Percentiles rank a stretch among this genome's conserved stretches.
These are phyloP conservation scores for Pseudocheirus occidentalis DNA, from an alignment of 2,797 vertebrate species.

Conservation along the genomic window DNA sequence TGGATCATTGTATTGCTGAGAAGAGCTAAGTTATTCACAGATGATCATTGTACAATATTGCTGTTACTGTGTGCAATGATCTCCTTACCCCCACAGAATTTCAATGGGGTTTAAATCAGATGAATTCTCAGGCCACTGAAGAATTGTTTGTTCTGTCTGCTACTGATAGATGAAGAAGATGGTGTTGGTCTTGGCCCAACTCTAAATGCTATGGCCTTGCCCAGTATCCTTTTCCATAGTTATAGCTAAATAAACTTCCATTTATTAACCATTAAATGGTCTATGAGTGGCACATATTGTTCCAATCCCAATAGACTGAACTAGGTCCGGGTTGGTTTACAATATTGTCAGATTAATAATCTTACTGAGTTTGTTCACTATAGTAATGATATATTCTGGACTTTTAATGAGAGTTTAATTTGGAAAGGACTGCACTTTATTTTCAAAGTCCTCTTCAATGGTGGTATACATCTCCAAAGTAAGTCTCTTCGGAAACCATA, in stretches of 20 bases:
- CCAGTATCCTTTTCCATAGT: background rate
- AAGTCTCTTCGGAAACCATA: constrained; percentile 48
- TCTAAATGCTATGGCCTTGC: background rate
- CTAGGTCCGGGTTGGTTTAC: background rate
- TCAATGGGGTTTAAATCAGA: background rate
- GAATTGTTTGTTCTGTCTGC: background rate
- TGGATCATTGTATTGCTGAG: background rate
- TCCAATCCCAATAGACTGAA: background rate
- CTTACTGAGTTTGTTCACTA: constrained; percentile 26
- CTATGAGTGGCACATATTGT: background rate
- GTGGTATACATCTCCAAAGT: constrained; percentile 12
- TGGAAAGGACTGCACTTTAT: constrained; percentile 33
- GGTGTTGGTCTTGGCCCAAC: background rate
- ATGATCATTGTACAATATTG: background rate
- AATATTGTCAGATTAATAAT: constrained; percentile 37
- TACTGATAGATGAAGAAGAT: background rate
- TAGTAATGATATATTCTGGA: constrained; percentile 36
- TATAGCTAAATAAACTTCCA: background rate
- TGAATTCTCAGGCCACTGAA: background rate
- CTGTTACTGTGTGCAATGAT: background rate
- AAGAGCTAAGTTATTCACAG: background rate
- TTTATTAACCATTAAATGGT: background rate
- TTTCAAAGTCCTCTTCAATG: constrained; percentile 38
- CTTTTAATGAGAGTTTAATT: constrained; percentile 10
- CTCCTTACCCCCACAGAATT: background rate